Base-by-base conservation (phyloP, 2,888 invertebrate genomes). In the Oxyscelio sp. region DNA sequence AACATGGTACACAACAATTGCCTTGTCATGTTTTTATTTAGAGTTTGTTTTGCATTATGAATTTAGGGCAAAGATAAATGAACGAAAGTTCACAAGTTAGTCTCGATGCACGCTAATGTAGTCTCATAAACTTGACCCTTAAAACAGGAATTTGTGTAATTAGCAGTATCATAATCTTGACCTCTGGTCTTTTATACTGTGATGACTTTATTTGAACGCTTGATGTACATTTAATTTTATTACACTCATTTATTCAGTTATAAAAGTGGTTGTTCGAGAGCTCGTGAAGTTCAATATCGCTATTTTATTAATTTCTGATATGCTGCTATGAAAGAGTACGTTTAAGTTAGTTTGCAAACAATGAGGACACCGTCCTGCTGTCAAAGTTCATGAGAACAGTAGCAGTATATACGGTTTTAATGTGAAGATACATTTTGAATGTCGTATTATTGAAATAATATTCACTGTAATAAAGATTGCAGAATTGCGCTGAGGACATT, bases 161-260 rank as follows among this genome's bases (percentile, higher is more conserved):
- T n/a, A n/a, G n/a, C n/a, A n/a, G n/a, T n/a, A n/a, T n/a, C n/a
- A n/a, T n/a, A n/a, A n/a, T n/a, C n/a, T n/a, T n/a, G n/a, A n/a
- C n/a, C n/a, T n/a, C n/a, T n/a, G n/a, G n/a, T n/a, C n/a, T n/a
- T n/a, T n/a, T n/a, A n/a, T n/a, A n/a, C 48, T 66, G 77, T 66
- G 58, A 66, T 48, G 58, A 5, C 19, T 68, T 38, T 17, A n/a
- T 27, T 66, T 27, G 11, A 40, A 40, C 11, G 40, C 40, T 3
- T 4, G 11, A 11, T 40, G 11, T 4, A 40, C 40, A 11, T n/a
- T n/a, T n/a, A 40, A 40, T 40, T 11, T n/a, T 40, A 40, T 40
- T 40, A 3, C 5, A 11, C n/a, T 40, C 40, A 40, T 40, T 40
- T 11, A 3, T 40, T 40, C 11, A 6, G 40, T 40, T 40, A 11